These are phyloP conservation scores for Bruchidius siliquastri DNA, from an alignment of 2,888 invertebrate species.

Conservation along the genomic window DNA sequence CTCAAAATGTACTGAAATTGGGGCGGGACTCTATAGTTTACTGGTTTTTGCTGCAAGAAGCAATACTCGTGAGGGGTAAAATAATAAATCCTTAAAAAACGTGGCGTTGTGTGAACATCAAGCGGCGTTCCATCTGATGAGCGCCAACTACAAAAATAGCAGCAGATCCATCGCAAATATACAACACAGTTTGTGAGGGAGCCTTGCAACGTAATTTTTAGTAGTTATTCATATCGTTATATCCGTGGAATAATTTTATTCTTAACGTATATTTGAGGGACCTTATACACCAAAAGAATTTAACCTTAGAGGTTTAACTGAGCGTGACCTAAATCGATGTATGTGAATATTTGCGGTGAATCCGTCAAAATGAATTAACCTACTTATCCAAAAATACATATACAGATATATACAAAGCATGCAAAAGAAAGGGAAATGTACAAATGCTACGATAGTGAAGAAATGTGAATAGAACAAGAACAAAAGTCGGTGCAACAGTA, in stretches of 20 bases:
- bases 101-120: slow-evolving; percentile 33
- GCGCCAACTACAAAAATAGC: slow-evolving; percentile 20
- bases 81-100: slow-evolving; percentile 24
- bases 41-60: slow-evolving; percentile 29
- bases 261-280: too few relatives aligned
- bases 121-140: slow-evolving; percentile 22
- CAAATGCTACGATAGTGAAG: slow-evolving; percentile 6
- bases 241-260: too few relatives aligned
- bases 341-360: neutral
- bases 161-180: slow-evolving; percentile 8
- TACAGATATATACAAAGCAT: slow-evolving; percentile 17
- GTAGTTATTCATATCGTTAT: too few relatives aligned
- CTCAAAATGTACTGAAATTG: slow-evolving; percentile 14
- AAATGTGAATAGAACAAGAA: slow-evolving; percentile 33
- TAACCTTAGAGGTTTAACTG: too few relatives aligned
- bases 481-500: slow-evolving; percentile 63
- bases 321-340: too few relatives aligned
- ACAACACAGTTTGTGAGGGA: too few relatives aligned
- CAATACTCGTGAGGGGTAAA: slow-evolving; percentile 25
- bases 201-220: too few relatives aligned
- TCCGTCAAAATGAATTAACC: slow-evolving; percentile 11
- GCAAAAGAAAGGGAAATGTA: slow-evolving; percentile 10
- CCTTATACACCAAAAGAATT: neutral
- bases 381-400: slow-evolving; percentile 3
- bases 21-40: slow-evolving; percentile 26